Percentiles rank a stretch among this genome's conserved stretches.
These are phyloP conservation scores for Pandemis heparana DNA, from an alignment of 2,888 invertebrate genomes.

Conservation along the genomic window DNA sequence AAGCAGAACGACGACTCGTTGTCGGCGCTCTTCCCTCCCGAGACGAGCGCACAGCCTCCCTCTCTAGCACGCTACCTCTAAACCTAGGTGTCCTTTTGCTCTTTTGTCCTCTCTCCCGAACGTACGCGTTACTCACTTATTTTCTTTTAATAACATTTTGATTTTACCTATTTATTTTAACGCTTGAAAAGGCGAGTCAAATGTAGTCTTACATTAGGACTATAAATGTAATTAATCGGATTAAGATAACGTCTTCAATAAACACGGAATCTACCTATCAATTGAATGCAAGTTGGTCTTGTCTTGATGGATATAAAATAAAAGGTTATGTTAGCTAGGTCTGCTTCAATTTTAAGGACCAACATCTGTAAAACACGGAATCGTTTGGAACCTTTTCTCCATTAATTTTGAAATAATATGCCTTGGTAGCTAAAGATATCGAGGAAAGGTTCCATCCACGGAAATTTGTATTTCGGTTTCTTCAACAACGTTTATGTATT, in stretches of 20 bases:
- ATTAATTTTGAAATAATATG: not conserved
- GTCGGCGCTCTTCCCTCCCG: slow-evolving; percentile 36
- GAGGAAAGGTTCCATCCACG: not conserved
- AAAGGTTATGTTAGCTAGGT: too few relatives aligned
- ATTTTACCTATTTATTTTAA: not conserved
- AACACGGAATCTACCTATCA: not conserved
- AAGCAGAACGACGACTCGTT: slow-evolving; percentile 56
- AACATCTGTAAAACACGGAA: not conserved
- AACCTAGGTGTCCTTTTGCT: slow-evolving; percentile 27
- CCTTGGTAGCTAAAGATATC: not conserved
- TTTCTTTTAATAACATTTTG: slow-evolving; percentile 10
- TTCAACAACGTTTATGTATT: too few relatives aligned
- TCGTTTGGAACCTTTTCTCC: not conserved
- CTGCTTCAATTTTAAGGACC: not conserved
- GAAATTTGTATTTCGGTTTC: too few relatives aligned
- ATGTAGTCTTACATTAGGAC: not conserved
- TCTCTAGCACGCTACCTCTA: slow-evolving; percentile 37
- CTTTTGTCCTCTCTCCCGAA: slow-evolving; percentile 19
- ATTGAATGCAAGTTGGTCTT: not conserved
- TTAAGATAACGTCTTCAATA: not conserved
- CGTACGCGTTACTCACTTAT: slow-evolving; percentile 1
- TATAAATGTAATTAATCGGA: not conserved
- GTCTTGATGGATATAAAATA: not conserved
- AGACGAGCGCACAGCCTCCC: slow-evolving; percentile 41
- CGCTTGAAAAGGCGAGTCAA: not conserved